Evolutionary conservation across 2,113 vertebrate genomes (phyloP).

Genomic region (Harpagus bidentatus): DNA sequence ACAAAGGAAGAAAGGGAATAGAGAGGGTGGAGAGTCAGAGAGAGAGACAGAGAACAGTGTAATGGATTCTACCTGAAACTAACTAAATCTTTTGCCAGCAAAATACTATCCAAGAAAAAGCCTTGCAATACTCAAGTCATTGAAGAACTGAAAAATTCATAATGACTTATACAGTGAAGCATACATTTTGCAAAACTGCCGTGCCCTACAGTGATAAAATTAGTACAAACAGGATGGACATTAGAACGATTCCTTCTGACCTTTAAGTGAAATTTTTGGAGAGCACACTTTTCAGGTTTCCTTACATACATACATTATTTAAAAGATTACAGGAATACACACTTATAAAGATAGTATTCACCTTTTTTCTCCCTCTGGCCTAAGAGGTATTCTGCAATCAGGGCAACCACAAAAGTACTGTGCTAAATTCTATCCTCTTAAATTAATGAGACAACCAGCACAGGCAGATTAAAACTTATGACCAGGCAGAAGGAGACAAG

Average conservation of each 20-base stretch:
- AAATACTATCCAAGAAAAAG: slow-evolving; percentile 37
- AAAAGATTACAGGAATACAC: slow-evolving; percentile 22
- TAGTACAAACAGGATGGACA: background rate
- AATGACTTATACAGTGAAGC: background rate
- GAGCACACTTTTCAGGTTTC: slow-evolving; percentile 1
- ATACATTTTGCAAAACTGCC: slow-evolving; percentile 26
- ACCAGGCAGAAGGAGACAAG: slow-evolving; percentile 33
- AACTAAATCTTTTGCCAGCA: slow-evolving; percentile 40
- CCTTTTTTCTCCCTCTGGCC: background rate
- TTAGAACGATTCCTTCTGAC: slow-evolving; percentile 41
- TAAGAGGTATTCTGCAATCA: slow-evolving; percentile 39
- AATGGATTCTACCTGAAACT: slow-evolving; percentile 42
- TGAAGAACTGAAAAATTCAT: slow-evolving; percentile 53
- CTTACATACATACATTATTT: slow-evolving; percentile 19
- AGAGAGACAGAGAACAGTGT: background rate
- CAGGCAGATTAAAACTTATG: slow-evolving; percentile 46
- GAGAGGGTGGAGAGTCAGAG: background rate
- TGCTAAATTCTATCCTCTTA: slow-evolving; percentile 49
- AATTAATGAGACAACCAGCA: slow-evolving; percentile 52
- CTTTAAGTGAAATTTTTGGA: background rate
- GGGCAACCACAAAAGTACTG: slow-evolving; percentile 32
- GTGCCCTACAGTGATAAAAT: slow-evolving; percentile 20
- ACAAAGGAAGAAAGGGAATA: background rate
- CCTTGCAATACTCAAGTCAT: background rate
- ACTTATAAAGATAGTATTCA: slow-evolving; percentile 36